Conservation (phyloP, 2,888 invertebrate species). For the Unio pictorum region DNA sequence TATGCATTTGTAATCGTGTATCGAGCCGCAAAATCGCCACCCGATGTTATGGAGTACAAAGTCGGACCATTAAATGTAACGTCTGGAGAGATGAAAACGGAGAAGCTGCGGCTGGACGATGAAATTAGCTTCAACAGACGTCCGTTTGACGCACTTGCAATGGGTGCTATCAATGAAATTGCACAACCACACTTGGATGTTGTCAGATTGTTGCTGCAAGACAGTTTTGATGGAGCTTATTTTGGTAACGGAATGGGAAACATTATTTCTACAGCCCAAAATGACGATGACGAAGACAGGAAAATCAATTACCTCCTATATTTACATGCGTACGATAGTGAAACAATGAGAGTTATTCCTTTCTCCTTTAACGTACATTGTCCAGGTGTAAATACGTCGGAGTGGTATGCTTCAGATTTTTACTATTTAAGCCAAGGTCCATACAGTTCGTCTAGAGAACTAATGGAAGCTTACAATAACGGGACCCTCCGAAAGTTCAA, state of each 20-base stretch:
- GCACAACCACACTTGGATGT: constrained; percentile 7
- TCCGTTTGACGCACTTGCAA: constrained; percentile 26
- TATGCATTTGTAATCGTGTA: constrained; percentile 33
- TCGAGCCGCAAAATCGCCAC: constrained; percentile 17
- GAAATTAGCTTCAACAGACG: constrained; percentile 33
- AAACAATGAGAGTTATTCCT: constrained; percentile 30
- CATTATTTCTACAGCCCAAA: constrained; percentile 13
- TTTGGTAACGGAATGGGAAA: constrained; percentile 8
- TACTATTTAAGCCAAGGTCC: constrained; percentile 44
- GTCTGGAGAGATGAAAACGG: constrained; percentile 8
- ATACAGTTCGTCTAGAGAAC: constrained; percentile 19
- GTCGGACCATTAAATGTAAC: constrained; percentile 33
- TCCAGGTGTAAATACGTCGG: constrained; percentile 16
- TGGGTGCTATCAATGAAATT: not conserved
- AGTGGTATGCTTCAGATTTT: constrained; percentile 36
- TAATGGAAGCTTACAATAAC: constrained; percentile 23
- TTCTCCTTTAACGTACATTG: constrained; percentile 34
- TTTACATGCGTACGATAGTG: constrained; percentile 11
- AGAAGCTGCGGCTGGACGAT: constrained; percentile 15
- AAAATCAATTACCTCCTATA: constrained; percentile 19
- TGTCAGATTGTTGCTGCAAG: constrained; percentile 21
- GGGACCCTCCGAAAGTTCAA: constrained; percentile 26
- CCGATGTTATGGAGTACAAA: constrained; percentile 39
- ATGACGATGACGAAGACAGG: constrained; percentile 17
- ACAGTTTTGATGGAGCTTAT: constrained; percentile 37